phyloP scores from a whole-genome alignment of 2,888 invertebrate genomes.

The Dinocampus coccinellae region DNA sequence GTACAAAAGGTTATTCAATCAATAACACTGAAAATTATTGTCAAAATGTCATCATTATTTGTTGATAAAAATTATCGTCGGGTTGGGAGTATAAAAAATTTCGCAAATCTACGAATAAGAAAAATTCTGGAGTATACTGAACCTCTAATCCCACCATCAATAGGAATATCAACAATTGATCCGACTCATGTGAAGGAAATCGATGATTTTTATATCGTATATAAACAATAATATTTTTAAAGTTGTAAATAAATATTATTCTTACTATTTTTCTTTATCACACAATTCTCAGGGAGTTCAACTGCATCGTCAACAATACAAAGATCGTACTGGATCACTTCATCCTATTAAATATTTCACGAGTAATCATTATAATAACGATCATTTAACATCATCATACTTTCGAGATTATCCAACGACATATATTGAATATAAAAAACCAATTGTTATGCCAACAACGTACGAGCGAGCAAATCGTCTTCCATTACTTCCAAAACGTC shows the following conservation, averaged over 20 bases:
- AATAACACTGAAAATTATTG: background rate
- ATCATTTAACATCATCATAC: constrained; percentile 67
- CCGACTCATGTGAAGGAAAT: constrained; percentile 64
- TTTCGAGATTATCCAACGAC: constrained; percentile 71
- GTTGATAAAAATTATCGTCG: background rate
- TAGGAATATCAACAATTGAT: constrained; percentile 66
- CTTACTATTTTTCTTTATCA: background rate
- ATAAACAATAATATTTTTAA: no score
- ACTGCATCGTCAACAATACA: constrained; percentile 75
- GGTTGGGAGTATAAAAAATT: background rate
- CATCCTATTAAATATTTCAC: constrained; percentile 75
- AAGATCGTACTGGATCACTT: constrained; percentile 72
- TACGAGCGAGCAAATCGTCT: constrained; percentile 71
- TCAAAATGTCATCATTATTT: background rate
- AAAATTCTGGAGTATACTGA: background rate
- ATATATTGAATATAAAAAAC: constrained; percentile 75
- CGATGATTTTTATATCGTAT: constrained; percentile 70
- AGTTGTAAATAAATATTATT: background rate
- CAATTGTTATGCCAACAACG: constrained; percentile 71
- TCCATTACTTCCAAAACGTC: constrained; percentile 72
- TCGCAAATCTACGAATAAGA: background rate
- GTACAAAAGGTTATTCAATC: no score
- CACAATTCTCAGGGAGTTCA: constrained; percentile 71
- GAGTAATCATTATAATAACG: constrained; percentile 70
- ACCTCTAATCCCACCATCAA: background rate